Evolutionary conservation across 2,888 invertebrate genomes (phyloP).

Genomic region (Limnephilus lunatus): DNA sequence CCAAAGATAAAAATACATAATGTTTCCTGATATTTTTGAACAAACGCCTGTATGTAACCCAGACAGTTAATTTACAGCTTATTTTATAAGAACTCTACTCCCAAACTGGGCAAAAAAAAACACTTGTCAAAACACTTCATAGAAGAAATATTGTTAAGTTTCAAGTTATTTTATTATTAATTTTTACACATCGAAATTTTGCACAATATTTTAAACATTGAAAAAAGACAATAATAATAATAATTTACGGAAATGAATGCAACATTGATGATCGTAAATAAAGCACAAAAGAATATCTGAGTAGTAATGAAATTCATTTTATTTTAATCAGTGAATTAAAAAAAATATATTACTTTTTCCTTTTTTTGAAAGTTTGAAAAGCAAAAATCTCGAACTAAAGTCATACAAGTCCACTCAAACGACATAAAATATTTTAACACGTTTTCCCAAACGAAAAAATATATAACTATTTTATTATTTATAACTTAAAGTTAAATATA

Average conservation of each 20-base stretch:
- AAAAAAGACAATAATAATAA: neutral
- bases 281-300: neutral
- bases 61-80: neutral
- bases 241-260: neutral
- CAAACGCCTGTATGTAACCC: neutral
- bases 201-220: neutral
- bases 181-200: neutral
- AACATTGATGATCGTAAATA: neutral
- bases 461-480: conserved; percentile 22
- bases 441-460: conserved; percentile 18
- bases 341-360: too few species aligned
- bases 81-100: neutral
- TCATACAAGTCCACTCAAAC: neutral
- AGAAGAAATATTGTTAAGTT: neutral
- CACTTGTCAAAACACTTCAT: neutral
- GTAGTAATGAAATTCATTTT: neutral
- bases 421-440: neutral
- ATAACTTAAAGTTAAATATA: conserved; percentile 26
- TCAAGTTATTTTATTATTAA: neutral
- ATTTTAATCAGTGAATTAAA: neutral
- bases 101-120: neutral
- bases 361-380: neutral
- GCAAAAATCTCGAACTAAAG: neutral
- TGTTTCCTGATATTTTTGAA: neutral
- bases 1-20: too few species aligned